Conservation (phyloP, 1,140 invertebrate genomes). For the Telenomus remus region DNA sequence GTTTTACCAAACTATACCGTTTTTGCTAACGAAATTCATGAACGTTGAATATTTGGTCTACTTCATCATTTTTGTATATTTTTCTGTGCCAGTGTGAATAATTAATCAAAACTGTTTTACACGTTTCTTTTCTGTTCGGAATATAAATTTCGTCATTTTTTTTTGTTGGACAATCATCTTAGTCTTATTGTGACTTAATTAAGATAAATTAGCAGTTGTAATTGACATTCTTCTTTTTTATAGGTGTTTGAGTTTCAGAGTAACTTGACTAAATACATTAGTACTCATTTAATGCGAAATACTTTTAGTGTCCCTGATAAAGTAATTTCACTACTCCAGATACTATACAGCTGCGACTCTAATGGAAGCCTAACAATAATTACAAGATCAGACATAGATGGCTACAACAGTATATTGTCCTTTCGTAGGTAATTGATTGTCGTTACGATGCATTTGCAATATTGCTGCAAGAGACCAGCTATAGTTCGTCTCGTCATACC, state of each 20-base stretch:
- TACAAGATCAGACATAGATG: conserved; percentile 30
- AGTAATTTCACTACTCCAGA: conserved; percentile 25
- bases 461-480: conserved; percentile 14
- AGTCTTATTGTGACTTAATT: too few relatives aligned
- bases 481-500: background rate
- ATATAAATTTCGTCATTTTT: too few relatives aligned
- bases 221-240: too few relatives aligned
- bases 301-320: conserved; percentile 4
- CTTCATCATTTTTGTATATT: too few relatives aligned
- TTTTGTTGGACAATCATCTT: too few relatives aligned
- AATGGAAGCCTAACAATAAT: conserved; percentile 38
- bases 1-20: background rate
- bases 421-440: conserved; percentile 28
- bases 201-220: too few relatives aligned
- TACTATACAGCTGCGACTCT: conserved; percentile 24
- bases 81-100: too few relatives aligned
- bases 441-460: conserved; percentile 34
- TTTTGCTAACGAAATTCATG: background rate
- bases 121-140: too few relatives aligned
- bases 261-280: background rate
- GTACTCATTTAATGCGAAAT: conserved; percentile 3
- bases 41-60: too few relatives aligned
- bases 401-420: conserved; percentile 22
- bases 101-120: too few relatives aligned
- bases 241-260: too few relatives aligned